Conservation (phyloP, 1,140 invertebrate genomes). For the Drosophila navojoa region DNA sequence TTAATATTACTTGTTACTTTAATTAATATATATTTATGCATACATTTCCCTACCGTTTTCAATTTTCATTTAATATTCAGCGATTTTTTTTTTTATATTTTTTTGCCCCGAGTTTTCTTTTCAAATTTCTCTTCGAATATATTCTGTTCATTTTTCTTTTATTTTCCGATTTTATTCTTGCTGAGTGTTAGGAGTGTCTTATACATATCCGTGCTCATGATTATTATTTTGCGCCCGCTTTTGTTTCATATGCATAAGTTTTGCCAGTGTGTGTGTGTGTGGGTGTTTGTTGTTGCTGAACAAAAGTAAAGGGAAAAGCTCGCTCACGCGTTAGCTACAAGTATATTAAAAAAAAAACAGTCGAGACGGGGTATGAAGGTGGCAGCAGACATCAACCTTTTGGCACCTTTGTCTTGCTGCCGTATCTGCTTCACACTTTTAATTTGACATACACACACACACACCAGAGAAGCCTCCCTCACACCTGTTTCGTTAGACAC, state of each 20-base stretch:
- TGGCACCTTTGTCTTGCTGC: conserved; percentile 75
- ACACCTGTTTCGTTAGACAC: conserved; percentile 53
- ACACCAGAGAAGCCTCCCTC: background rate
- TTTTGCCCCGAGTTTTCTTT: background rate
- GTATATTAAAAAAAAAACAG: conserved; percentile 58
- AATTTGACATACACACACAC: conserved; percentile 65
- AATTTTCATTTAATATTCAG: background rate
- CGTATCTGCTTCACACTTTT: conserved; percentile 76
- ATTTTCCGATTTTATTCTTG: conserved; percentile 1
- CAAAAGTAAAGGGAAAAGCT: conserved; percentile 62
- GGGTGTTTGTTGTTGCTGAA: conserved; percentile 7
- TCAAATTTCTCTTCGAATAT: conserved; percentile 16
- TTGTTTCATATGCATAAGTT: conserved; percentile 57
- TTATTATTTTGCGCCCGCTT: conserved; percentile 50
- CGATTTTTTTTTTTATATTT: no score
- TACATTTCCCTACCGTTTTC: background rate
- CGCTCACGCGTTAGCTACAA: conserved; percentile 55
- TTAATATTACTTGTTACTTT: no score
- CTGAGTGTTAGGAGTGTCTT: conserved; percentile 16
- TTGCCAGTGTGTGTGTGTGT: conserved; percentile 19
- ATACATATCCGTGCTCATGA: conserved; percentile 41
- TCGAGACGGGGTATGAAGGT: background rate
- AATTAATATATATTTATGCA: no score
- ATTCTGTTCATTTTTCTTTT: conserved; percentile 8
- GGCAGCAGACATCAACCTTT: conserved; percentile 56